Conservation (phyloP, 2,113 vertebrate genomes). For the Paedocypris sp. region DNA sequence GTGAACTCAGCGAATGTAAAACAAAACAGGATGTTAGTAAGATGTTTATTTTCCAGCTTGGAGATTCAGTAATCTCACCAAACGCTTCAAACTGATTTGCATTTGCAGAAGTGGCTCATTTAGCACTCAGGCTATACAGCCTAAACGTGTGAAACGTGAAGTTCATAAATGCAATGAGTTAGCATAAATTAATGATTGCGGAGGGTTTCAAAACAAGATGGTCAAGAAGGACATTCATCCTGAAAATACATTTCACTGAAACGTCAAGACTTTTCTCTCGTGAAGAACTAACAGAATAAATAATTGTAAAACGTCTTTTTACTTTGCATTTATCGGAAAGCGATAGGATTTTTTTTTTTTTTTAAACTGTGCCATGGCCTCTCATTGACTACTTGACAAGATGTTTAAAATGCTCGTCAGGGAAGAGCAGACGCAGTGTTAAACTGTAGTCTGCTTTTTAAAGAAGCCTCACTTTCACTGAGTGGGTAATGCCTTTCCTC, state of each 20-base stretch:
- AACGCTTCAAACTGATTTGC: constrained; percentile 35
- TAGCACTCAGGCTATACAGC: constrained; percentile 10
- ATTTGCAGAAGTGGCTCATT: constrained; percentile 35
- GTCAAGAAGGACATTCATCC: no score
- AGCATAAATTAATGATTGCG: not conserved
- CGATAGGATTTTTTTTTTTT: not conserved
- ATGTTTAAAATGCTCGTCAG: constrained; percentile 11
- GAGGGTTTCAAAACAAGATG: no score
- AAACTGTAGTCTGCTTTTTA: constrained; percentile 14
- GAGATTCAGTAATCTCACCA: constrained; percentile 30
- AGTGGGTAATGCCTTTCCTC: constrained; percentile 17
- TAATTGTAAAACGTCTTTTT: no score
- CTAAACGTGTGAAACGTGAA: not conserved
- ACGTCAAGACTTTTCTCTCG: no score
- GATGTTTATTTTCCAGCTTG: no score
- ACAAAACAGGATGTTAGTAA: no score
- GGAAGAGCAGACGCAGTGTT: constrained; percentile 6
- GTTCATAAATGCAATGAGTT: not conserved
- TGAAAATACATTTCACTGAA: no score
- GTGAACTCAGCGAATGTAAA: no score
- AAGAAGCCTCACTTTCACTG: constrained; percentile 11
- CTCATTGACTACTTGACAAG: not conserved
- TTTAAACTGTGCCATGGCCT: constrained; percentile 16
- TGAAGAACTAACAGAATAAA: no score
- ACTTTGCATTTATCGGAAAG: not conserved